A percentile compares a stretch with the other conserved stretches of the same genome.
Evolutionary conservation across 2,797 vertebrate species (phyloP).

Genomic region (Menidia menidia): DNA sequence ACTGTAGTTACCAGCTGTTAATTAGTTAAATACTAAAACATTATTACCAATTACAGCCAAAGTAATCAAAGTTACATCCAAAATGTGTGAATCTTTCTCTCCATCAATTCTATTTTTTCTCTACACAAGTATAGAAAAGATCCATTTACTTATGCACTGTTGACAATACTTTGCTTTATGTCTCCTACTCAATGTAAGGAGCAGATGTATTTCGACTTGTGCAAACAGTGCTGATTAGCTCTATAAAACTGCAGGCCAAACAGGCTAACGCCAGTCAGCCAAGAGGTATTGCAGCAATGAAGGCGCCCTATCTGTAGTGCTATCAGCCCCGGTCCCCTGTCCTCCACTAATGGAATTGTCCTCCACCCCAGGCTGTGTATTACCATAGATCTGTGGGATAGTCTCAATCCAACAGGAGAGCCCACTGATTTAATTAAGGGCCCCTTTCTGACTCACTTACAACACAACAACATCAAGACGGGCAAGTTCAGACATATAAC

Average conservation of each 20-base stretch:
- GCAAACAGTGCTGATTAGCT: slow-evolving; percentile 69
- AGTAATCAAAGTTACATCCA: neutral
- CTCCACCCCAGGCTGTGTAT: slow-evolving; percentile 78
- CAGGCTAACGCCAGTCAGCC: slow-evolving; percentile 62
- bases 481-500: slow-evolving; percentile 71
- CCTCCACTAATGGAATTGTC: slow-evolving; percentile 84
- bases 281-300: slow-evolving; percentile 51
- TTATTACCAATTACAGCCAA: neutral
- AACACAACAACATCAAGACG: slow-evolving; percentile 67
- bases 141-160: slow-evolving; percentile 18
- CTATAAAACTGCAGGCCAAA: slow-evolving; percentile 65
- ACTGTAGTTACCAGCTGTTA: neutral
- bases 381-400: slow-evolving; percentile 85
- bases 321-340: slow-evolving; percentile 70
- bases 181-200: slow-evolving; percentile 30
- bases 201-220: slow-evolving; percentile 59
- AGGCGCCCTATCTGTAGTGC: slow-evolving; percentile 65
- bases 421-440: slow-evolving; percentile 84
- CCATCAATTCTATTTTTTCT: neutral
- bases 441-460: slow-evolving; percentile 77
- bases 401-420: slow-evolving; percentile 78
- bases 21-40: neutral
- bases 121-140: neutral
- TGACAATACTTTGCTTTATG: slow-evolving; percentile 25
- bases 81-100: neutral